Conservation (phyloP, 1,140 invertebrate species). For the Dreissena rostriformis region DNA sequence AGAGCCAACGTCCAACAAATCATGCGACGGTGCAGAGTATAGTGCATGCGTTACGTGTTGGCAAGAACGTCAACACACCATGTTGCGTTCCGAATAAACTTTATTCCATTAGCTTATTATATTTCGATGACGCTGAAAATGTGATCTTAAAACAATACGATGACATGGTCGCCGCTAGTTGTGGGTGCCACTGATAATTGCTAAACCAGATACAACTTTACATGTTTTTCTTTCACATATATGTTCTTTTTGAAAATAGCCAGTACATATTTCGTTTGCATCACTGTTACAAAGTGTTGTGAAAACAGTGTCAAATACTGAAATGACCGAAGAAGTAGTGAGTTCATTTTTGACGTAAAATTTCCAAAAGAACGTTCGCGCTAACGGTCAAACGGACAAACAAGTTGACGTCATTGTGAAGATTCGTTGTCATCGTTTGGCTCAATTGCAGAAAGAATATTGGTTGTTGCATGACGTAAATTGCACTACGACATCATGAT, state of each 20-base stretch:
- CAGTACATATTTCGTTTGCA: neutral
- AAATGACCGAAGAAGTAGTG: neutral
- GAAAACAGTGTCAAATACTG: constrained; percentile 3
- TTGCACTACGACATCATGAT: too few relatives aligned
- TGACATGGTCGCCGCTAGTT: constrained; percentile 87
- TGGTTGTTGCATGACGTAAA: too few relatives aligned
- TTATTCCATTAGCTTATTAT: constrained; percentile 85
- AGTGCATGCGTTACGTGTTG: constrained; percentile 84
- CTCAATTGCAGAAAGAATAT: too few relatives aligned
- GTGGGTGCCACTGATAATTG: constrained; percentile 85
- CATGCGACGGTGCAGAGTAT: constrained; percentile 87
- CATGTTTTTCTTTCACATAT: constrained; percentile 8
- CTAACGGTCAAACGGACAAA: too few relatives aligned
- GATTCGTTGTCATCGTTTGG: too few relatives aligned
- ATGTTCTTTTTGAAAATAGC: constrained; percentile 18
- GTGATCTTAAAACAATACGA: constrained; percentile 88
- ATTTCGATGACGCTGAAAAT: constrained; percentile 86
- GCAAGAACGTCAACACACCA: constrained; percentile 83
- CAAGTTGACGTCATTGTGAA: too few relatives aligned
- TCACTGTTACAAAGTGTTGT: neutral
- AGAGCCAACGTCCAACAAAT: constrained; percentile 85
- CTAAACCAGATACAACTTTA: constrained; percentile 4
- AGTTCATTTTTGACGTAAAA: too few relatives aligned
- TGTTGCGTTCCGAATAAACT: constrained; percentile 87
- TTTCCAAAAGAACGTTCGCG: too few relatives aligned